A percentile compares a stretch with the other conserved stretches of the same genome.
These are phyloP conservation scores for Stenurella melanura DNA, from an alignment of 2,888 invertebrate genomes.

Conservation along the genomic window DNA sequence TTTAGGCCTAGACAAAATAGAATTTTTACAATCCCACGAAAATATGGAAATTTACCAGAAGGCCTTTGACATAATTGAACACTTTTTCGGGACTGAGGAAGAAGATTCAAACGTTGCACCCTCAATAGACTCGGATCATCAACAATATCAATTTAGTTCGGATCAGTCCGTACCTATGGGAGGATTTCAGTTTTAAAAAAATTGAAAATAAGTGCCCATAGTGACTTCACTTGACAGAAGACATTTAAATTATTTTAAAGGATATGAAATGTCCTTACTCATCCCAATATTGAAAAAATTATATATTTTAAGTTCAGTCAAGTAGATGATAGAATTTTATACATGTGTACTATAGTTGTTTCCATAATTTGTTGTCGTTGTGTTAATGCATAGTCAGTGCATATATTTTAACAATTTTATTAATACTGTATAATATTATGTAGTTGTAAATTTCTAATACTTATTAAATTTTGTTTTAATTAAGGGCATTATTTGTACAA, in stretches of 20 bases:
- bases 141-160: slow-evolving; percentile 84
- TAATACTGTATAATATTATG: slow-evolving; percentile 19
- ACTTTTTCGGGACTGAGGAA: slow-evolving; percentile 95
- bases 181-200: slow-evolving; percentile 85
- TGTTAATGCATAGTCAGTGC: slow-evolving; percentile 10
- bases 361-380: slow-evolving; percentile 33
- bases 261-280: slow-evolving; percentile 34
- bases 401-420: slow-evolving; percentile 37
- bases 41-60: slow-evolving; percentile 98
- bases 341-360: slow-evolving; percentile 54
- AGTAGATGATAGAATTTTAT: slow-evolving; percentile 56
- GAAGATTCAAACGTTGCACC: slow-evolving; percentile 88
- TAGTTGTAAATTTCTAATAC: slow-evolving; percentile 31
- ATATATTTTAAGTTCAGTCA: slow-evolving; percentile 41
- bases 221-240: slow-evolving; percentile 37
- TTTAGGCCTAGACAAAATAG: slow-evolving; percentile 96
- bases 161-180: slow-evolving; percentile 85
- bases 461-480: slow-evolving; percentile 27
- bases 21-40: slow-evolving; percentile 97
- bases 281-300: slow-evolving; percentile 39
- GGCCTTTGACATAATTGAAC: slow-evolving; percentile 97
- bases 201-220: slow-evolving; percentile 51
- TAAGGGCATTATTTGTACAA: slow-evolving; percentile 27
- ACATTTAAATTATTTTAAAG: slow-evolving; percentile 49
- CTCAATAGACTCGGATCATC: slow-evolving; percentile 81